Evolutionary conservation across 2,797 vertebrate species (phyloP).

Genomic region (Rallus crepitans): DNA sequence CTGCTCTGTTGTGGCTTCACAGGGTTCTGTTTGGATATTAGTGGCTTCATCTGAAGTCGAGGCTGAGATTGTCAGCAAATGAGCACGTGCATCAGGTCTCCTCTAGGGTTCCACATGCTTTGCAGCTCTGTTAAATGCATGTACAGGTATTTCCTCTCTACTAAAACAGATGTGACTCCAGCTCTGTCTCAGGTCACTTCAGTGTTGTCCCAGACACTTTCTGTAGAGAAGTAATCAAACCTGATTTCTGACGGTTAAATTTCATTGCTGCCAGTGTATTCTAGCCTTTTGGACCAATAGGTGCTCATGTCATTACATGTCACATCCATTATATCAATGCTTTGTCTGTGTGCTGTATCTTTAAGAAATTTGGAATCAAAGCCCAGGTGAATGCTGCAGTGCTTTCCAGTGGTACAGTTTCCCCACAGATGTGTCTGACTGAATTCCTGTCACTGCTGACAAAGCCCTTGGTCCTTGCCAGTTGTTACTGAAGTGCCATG

Average conservation of each 20-base stretch:
- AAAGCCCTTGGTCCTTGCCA: background rate
- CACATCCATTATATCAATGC: background rate
- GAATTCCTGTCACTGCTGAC: background rate
- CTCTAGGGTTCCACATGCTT: background rate
- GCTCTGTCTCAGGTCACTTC: background rate
- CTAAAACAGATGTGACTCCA: background rate
- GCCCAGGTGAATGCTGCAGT: background rate
- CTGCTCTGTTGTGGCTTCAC: background rate
- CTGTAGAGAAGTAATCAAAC: background rate
- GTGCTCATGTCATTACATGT: background rate
- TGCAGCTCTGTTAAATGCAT: background rate
- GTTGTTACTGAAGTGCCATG: background rate
- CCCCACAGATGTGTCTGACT: background rate
- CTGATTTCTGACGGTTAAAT: background rate
- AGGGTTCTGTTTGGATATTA: background rate
- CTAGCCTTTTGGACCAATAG: background rate
- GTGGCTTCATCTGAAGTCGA: background rate
- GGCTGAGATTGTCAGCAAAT: background rate
- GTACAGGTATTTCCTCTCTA: background rate
- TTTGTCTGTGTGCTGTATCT: background rate
- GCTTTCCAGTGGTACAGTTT: background rate
- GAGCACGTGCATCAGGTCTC: accelerated
- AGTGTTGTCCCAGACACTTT: background rate
- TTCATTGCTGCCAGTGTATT: background rate
- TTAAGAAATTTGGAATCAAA: background rate